Percentiles rank a stretch among this genome's conserved stretches.
These are phyloP conservation scores for Myxocyprinus asiaticus DNA, from an alignment of 2,113 vertebrate genomes.

Conservation along the genomic window DNA sequence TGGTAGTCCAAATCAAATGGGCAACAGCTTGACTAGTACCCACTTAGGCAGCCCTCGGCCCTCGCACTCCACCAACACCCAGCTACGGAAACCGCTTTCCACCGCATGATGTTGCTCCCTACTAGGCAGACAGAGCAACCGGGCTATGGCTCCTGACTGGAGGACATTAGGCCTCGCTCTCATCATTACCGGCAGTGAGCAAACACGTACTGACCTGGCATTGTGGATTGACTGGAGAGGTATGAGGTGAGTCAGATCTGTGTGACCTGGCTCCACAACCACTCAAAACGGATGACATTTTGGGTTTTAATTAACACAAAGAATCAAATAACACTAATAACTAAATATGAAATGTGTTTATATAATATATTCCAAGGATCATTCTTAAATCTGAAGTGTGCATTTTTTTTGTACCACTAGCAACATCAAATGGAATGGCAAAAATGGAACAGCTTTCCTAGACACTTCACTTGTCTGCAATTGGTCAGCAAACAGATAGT, in stretches of 20 bases:
- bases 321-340: not conserved
- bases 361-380: too few species aligned
- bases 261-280: not conserved
- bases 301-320: not conserved
- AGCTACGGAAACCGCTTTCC: conserved; percentile 55
- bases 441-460: too few species aligned
- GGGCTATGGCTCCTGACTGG: conserved; percentile 36
- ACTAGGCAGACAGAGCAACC: conserved; percentile 33
- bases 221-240: conserved; percentile 18
- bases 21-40: conserved; percentile 85
- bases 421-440: too few species aligned
- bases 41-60: conserved; percentile 78
- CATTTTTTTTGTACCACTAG: too few species aligned
- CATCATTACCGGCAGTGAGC: conserved; percentile 55
- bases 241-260: conserved; percentile 22
- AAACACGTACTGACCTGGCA: conserved; percentile 48
- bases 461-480: too few species aligned
- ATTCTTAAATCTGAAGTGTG: too few species aligned
- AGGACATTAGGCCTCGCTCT: conserved; percentile 49
- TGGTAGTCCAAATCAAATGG: conserved; percentile 79
- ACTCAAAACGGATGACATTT: not conserved
- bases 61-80: conserved; percentile 66
- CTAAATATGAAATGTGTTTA: too few species aligned
- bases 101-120: conserved; percentile 58
- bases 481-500: too few species aligned